Percentiles rank a stretch among this genome's conserved stretches.
phyloP scores from a whole-genome alignment of 2,797 vertebrate genomes.

The Notoglanidium macrostoma region DNA sequence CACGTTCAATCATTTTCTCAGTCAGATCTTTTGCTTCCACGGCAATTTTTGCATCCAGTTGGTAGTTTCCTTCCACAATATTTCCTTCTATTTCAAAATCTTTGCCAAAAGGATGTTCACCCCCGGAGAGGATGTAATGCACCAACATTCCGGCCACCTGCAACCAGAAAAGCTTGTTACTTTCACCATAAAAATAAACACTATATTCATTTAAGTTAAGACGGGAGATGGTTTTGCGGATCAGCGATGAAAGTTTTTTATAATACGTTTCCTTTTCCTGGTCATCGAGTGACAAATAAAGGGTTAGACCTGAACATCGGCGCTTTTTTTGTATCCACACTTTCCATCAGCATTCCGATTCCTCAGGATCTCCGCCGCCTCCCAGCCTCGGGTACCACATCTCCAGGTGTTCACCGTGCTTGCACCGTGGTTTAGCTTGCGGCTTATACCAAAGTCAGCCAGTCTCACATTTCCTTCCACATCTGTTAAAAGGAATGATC shows the following conservation, averaged over 20 bases:
- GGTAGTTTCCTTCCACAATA: neutral
- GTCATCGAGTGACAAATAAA: neutral
- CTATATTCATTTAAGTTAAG: no score
- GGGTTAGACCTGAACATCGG: conserved; percentile 50
- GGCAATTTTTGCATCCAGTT: neutral
- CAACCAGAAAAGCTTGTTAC: neutral
- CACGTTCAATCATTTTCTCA: conserved; percentile 32
- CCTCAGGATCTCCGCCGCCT: conserved; percentile 40
- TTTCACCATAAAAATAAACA: neutral
- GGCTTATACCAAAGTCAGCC: conserved; percentile 53
- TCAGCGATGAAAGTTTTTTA: neutral
- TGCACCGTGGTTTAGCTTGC: conserved; percentile 20
- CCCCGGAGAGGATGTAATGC: conserved; percentile 46
- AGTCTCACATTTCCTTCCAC: conserved; percentile 34
- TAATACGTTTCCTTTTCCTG: no score
- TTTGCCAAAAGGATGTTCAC: conserved; percentile 31
- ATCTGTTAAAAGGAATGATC: conserved; percentile 27
- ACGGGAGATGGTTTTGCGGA: neutral
- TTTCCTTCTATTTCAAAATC: neutral
- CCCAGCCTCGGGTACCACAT: conserved; percentile 45
- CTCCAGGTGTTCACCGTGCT: conserved; percentile 2
- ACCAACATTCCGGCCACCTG: conserved; percentile 51
- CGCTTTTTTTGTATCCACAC: conserved; percentile 23
- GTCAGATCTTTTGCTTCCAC: conserved; percentile 45
- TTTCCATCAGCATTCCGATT: neutral